Base-by-base conservation (phyloP, 2,888 invertebrate species). In the Tipula lateralis region DNA sequence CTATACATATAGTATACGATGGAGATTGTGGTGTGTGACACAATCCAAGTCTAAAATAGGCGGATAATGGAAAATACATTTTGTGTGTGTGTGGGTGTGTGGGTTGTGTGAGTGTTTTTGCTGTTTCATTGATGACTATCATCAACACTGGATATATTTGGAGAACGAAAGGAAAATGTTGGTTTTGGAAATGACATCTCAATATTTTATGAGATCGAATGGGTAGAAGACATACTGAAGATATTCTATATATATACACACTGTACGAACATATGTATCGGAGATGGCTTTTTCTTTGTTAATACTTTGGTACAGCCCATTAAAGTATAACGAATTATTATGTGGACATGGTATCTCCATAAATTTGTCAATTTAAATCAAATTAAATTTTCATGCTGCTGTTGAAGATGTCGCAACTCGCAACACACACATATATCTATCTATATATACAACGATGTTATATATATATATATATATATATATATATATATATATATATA, bases 111-210 rank as follows among this genome's bases (percentile, higher is more conserved):
- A 24, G 9, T 39, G n/a, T 66, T 66, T 66, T 66, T 66, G 66
- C 66, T 24, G 9, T 66, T 66, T 19, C 66, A 24, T 66, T 66
- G 66, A 66, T 66, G 24, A 66, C 66, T 66, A 66, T 66, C 66
- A 66, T 66, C 66, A 66, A 24, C 66, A 66, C 66, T 66, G 7
- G 0, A 66, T 19, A 24, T 66, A 24, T 66, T 66, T 24, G 2
- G 24, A 12, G 2, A 66, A 19, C 9, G 24, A 66, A 66, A 66
- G 24, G 12, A 66, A 66, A 66, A 66, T 66, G 66, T 66, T 66
- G 66, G 66, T 66, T 66, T 66, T 66, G 66, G 66, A 66, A 66
- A 66, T 66, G 66, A 66, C 66, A 66, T 66, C 66, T 66, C 66
- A 66, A 66, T 66, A 66, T 66, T 66, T 66, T 66, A 66, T 66